Percentiles rank a stretch among this genome's conserved stretches.
phyloP scores from a whole-genome alignment of 2,797 vertebrate genomes.

The Syngnathus rostellatus region DNA sequence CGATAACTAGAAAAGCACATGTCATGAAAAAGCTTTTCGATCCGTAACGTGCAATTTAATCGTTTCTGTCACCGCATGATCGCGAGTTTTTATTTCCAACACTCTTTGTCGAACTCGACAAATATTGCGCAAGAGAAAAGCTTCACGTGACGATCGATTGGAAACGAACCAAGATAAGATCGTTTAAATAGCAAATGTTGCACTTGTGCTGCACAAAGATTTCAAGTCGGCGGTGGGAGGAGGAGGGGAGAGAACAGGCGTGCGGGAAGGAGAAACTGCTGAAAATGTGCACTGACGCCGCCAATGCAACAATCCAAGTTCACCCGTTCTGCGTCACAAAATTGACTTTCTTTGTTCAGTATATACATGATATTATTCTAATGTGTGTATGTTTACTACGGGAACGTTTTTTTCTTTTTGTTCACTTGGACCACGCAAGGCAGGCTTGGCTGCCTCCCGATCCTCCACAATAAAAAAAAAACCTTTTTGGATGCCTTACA shows the following conservation, averaged over 20 bases:
- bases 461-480: slow-evolving; percentile 43
- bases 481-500: slow-evolving; percentile 27
- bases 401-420: slow-evolving; percentile 31
- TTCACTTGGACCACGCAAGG: slow-evolving; percentile 26
- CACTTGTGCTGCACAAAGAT: slow-evolving; percentile 38
- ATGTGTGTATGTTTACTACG: background rate
- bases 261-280: slow-evolving; percentile 47
- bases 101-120: slow-evolving; percentile 14
- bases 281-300: slow-evolving; percentile 35
- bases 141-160: background rate
- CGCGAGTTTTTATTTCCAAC: slow-evolving; percentile 24
- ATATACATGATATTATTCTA: slow-evolving; percentile 7
- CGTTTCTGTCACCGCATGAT: slow-evolving; percentile 11
- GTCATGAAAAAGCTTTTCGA: background rate
- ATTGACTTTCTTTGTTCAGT: slow-evolving; percentile 6
- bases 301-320: slow-evolving; percentile 35
- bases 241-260: slow-evolving; percentile 8
- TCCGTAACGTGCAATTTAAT: background rate
- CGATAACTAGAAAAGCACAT: slow-evolving; percentile 24
- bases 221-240: slow-evolving; percentile 22
- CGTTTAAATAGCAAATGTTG: background rate
- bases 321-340: slow-evolving; percentile 6
- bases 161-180: background rate
- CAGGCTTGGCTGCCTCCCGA: slow-evolving; percentile 26
- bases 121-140: slow-evolving; percentile 13